Evolutionary conservation across 2,113 vertebrate species (phyloP).

Genomic region (Ophiodon elongatus): DNA sequence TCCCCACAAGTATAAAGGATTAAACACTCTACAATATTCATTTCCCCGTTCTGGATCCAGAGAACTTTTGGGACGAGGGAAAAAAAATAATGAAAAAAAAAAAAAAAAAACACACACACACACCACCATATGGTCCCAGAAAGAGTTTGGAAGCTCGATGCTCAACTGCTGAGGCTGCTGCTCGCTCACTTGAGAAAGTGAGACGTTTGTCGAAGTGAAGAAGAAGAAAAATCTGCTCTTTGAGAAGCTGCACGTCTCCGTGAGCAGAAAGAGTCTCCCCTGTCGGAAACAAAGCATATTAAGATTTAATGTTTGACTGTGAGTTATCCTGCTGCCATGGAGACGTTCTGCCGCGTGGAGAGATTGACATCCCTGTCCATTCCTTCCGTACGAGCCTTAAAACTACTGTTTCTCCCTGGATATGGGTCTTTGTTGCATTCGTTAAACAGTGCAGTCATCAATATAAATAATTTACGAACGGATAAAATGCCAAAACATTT

Average conservation of each 20-base stretch:
- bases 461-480: neutral
- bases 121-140: conserved; percentile 52
- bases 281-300: conserved; percentile 10
- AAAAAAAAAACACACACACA: neutral
- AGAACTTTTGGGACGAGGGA: conserved; percentile 40
- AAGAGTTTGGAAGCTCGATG: conserved; percentile 27
- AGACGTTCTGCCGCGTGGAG: conserved; percentile 10
- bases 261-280: conserved; percentile 14
- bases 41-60: conserved; percentile 37
- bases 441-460: too few species aligned
- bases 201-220: conserved; percentile 42
- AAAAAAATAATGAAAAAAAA: neutral
- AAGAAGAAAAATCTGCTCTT: conserved; percentile 22
- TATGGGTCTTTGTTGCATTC: neutral
- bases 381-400: conserved; percentile 1
- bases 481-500: neutral
- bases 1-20: conserved; percentile 70
- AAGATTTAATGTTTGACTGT: conserved; percentile 10
- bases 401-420: neutral
- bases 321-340: conserved; percentile 21
- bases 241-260: conserved; percentile 14
- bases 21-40: conserved; percentile 65
- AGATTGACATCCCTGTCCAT: neutral
- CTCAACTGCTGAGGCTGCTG: conserved; percentile 45
- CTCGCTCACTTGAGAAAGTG: conserved; percentile 43